Conservation (phyloP, 2,888 invertebrate species). For the Aradus depressus region DNA sequence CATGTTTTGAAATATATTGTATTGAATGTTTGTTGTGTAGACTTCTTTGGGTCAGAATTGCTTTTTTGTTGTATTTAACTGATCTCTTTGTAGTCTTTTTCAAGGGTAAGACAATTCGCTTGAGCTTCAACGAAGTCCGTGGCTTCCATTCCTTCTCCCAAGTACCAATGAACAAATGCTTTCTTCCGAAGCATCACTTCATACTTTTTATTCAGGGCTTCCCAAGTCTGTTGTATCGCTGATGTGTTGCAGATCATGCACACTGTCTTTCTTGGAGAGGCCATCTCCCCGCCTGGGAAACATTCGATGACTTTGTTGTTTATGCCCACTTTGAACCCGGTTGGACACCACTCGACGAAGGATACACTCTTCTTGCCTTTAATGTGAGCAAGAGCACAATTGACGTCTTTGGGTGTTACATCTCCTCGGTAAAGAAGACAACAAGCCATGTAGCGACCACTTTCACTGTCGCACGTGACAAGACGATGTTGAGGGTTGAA, state of each 20-base stretch:
- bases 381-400: slow-evolving; percentile 67
- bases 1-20: too few relatives aligned
- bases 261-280: slow-evolving; percentile 45
- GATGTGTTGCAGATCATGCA: slow-evolving; percentile 74
- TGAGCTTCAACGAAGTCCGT: too few relatives aligned
- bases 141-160: slow-evolving; percentile 50
- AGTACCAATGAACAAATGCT: slow-evolving; percentile 51
- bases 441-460: slow-evolving; percentile 82
- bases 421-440: slow-evolving; percentile 79
- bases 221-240: slow-evolving; percentile 50
- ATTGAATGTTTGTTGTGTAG: too few relatives aligned
- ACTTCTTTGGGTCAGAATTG: too few relatives aligned
- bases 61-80: too few relatives aligned
- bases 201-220: slow-evolving; percentile 48
- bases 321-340: slow-evolving; percentile 35
- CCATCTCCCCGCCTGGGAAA: slow-evolving; percentile 41
- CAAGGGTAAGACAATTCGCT: too few relatives aligned
- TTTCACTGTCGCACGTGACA: slow-evolving; percentile 75
- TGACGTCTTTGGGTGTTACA: slow-evolving; percentile 82
- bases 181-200: slow-evolving; percentile 50
- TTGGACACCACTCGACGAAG: slow-evolving; percentile 90
- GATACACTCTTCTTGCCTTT: slow-evolving; percentile 65
- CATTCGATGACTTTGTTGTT: slow-evolving; percentile 65
- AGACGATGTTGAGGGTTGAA: slow-evolving; percentile 84
- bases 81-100: too few relatives aligned